phyloP scores from a whole-genome alignment of 2,113 vertebrate species.

The Alaudala cheleensis region DNA sequence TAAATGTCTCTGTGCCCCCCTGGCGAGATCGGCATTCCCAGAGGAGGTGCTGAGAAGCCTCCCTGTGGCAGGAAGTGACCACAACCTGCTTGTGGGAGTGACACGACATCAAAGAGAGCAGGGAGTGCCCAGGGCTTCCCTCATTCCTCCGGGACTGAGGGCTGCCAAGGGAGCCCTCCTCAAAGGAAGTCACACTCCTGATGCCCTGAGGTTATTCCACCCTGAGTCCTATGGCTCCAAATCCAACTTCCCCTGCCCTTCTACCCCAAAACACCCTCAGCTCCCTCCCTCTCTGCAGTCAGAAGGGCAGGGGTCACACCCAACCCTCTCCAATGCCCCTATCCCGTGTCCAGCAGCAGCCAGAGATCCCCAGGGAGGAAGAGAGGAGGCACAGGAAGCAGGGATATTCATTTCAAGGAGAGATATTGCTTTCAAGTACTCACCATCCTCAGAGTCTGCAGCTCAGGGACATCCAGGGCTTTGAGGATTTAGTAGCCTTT shows the following conservation, averaged over 20 bases:
- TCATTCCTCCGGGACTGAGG: background rate
- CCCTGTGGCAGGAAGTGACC: background rate
- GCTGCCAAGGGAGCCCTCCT: background rate
- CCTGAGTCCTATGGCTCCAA: background rate
- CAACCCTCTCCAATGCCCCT: accelerated
- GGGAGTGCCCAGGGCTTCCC: background rate
- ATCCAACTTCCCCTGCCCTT: background rate
- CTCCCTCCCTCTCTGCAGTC: background rate
- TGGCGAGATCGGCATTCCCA: background rate
- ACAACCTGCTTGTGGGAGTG: background rate
- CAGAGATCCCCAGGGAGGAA: background rate
- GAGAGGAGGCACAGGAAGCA: background rate
- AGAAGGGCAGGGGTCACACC: background rate
- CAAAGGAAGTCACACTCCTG: background rate
- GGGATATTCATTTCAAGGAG: background rate
- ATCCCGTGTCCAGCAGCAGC: background rate
- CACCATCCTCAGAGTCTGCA: background rate
- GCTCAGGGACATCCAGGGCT: background rate
- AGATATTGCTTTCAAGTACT: background rate
- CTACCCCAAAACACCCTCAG: background rate
- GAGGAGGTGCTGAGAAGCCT: background rate
- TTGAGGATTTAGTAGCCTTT: background rate
- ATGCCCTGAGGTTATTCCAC: background rate
- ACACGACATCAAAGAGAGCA: background rate
- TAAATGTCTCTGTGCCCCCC: background rate